Base-by-base conservation (phyloP, 2,888 invertebrate genomes). In the Coelopa pilipes region DNA sequence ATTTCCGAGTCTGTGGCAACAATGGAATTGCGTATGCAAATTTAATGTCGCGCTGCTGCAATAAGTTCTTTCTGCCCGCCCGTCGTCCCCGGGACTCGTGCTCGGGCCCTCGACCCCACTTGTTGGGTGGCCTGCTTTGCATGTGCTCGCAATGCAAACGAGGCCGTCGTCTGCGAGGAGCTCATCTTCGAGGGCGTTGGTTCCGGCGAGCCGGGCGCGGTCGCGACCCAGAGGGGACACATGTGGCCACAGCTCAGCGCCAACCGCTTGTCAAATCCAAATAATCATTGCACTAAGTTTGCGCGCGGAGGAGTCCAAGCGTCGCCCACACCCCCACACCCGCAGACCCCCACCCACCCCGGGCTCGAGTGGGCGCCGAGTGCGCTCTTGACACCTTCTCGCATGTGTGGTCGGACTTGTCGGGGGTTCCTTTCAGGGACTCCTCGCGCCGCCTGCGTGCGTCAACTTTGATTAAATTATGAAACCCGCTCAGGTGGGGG, bases 1-100 rank as follows among this genome's bases (percentile, higher is more conserved):
- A 19, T 19, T 49, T 24, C 50, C 21, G 13, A 50, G 4, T 11
- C 50, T 49, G 24, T 81, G 82, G 80, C 82, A 81, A 82, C 82
- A 82, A 82, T 81, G 81, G 81, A 82, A 82, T 82, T 82, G 83
- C 82, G 81, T 82, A 82, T 82, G 82, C 82, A 82, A 82, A 82
- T 82, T 83, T 81, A 77, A 82, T 83, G 82, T 46, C 19, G 13
- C 5, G 50, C 62, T 45, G 62, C 17, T 24, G 45, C 57, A 21
- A 24, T 17, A 47, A 50, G 34, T 46, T 57, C 17, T 45, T 34
- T 57, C 65, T 63, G 46, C 46, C 24, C 34, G 63, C 19, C n/a
- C 11, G 46, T 7, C 65, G 19, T 15, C 46, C 34, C 34, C 34
- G 34, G 7, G 45, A 45, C 53, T 67, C 55, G 24, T 49, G 67